phyloP scores from a whole-genome alignment of 1,140 invertebrate species.

The Pygmarrhopalites habei region DNA sequence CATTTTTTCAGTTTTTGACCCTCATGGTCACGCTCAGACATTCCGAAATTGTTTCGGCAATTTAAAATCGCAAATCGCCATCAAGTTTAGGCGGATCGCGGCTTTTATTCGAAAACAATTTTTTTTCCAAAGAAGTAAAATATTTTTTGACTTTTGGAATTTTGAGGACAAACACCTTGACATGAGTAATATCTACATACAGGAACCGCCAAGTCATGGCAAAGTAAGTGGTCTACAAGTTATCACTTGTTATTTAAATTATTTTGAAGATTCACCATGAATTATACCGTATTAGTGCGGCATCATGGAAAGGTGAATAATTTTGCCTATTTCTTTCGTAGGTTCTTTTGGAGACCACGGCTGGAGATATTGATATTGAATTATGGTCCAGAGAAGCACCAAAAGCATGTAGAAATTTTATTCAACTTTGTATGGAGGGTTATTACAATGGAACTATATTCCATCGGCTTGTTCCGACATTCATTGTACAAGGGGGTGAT shows the following conservation, averaged over 20 bases:
- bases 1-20: too few species aligned
- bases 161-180: too few species aligned
- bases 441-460: conserved; percentile 93
- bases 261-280: too few species aligned
- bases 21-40: too few species aligned
- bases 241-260: conserved; percentile 3
- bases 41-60: too few species aligned
- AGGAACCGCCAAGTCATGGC: conserved; percentile 87
- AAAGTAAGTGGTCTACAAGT: conserved; percentile 58
- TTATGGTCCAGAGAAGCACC: conserved; percentile 95
- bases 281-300: too few species aligned
- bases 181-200: conserved; percentile 96
- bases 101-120: too few species aligned
- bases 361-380: conserved; percentile 96
- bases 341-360: conserved; percentile 84
- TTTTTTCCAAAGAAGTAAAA: too few species aligned
- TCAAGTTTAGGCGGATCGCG: too few species aligned
- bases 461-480: conserved; percentile 81
- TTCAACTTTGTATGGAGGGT: conserved; percentile 93
- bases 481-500: conserved; percentile 94
- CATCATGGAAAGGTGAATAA: background rate
- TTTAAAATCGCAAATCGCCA: too few species aligned
- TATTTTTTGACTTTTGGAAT: too few species aligned
- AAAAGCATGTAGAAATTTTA: conserved; percentile 91
- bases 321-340: conserved; percentile 43